These are phyloP conservation scores for Andrena flavipes DNA, from an alignment of 2,888 invertebrate species.

Conservation along the genomic window DNA sequence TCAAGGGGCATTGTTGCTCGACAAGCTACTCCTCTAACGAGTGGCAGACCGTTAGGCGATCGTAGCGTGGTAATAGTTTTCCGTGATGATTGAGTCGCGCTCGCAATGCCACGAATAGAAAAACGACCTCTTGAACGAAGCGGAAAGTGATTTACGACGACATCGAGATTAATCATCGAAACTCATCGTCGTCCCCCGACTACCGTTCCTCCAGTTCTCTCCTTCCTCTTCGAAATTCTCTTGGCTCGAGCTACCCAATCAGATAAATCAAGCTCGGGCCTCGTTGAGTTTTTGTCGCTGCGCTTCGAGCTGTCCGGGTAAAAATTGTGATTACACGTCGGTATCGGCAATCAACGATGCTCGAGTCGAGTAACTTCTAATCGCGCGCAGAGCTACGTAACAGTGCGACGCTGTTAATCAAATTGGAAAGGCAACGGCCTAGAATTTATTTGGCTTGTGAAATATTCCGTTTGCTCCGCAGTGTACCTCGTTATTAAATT, in stretches of 20 bases:
- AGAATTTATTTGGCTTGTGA: constrained; percentile 7
- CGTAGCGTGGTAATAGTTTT: constrained; percentile 31
- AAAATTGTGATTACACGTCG: not conserved
- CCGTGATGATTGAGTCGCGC: constrained; percentile 3
- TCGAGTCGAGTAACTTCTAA: not conserved
- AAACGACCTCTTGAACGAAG: constrained; percentile 19
- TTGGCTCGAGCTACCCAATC: not conserved
- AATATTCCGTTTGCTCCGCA: not conserved
- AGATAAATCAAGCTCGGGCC: constrained; percentile 5
- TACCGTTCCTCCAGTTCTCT: not conserved
- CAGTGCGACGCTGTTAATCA: constrained; percentile 1
- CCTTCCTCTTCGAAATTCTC: not conserved
- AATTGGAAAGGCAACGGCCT: not conserved
- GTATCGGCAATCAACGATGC: not conserved
- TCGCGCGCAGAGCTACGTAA: not conserved
- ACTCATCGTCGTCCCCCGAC: constrained; percentile 7
- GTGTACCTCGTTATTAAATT: not conserved
- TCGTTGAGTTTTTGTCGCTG: not conserved
- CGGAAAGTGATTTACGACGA: constrained; percentile 44
- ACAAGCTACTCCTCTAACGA: constrained; percentile 26
- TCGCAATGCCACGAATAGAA: not conserved
- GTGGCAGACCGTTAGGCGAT: constrained; percentile 33
- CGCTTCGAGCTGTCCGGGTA: not conserved
- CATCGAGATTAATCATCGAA: constrained; percentile 46
- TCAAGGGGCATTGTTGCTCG: constrained; percentile 40